Conservation (phyloP, 2,113 vertebrate species). For the Atractosteus spatula region DNA sequence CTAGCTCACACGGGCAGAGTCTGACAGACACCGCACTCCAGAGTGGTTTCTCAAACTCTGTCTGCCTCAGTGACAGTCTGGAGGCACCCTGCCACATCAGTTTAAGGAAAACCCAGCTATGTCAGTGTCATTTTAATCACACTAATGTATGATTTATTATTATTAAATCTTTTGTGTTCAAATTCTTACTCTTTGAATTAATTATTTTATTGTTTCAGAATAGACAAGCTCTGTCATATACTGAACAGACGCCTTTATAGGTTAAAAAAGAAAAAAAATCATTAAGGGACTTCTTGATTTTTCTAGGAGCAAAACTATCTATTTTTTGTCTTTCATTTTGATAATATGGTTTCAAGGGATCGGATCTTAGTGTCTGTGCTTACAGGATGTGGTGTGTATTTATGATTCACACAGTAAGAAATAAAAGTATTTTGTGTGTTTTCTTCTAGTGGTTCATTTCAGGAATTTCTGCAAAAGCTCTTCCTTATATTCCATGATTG, state of each 20-base stretch:
- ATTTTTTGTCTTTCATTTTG: too few relatives aligned
- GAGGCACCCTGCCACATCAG: conserved; percentile 43
- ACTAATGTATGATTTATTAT: neutral
- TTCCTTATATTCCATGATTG: too few relatives aligned
- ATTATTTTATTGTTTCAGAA: conserved; percentile 33
- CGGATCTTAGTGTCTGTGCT: too few relatives aligned
- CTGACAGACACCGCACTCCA: conserved; percentile 14
- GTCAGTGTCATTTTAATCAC: neutral
- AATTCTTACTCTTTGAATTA: conserved; percentile 26
- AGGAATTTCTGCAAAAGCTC: too few relatives aligned
- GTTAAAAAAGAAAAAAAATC: too few relatives aligned
- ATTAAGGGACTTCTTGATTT: too few relatives aligned
- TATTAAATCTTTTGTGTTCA: conserved; percentile 25
- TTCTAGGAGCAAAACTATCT: too few relatives aligned
- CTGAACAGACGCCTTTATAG: neutral
- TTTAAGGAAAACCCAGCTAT: conserved; percentile 26
- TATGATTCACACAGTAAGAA: too few relatives aligned
- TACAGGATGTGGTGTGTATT: too few relatives aligned
- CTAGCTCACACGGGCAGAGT: conserved; percentile 27
- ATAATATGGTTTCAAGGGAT: too few relatives aligned
- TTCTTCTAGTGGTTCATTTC: too few relatives aligned
- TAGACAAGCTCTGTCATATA: neutral
- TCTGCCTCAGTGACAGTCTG: conserved; percentile 21
- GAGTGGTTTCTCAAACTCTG: conserved; percentile 22
- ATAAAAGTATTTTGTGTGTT: too few relatives aligned